Conservation (phyloP, 2,113 vertebrate species). For the Craseonycteris thonglongyai region DNA sequence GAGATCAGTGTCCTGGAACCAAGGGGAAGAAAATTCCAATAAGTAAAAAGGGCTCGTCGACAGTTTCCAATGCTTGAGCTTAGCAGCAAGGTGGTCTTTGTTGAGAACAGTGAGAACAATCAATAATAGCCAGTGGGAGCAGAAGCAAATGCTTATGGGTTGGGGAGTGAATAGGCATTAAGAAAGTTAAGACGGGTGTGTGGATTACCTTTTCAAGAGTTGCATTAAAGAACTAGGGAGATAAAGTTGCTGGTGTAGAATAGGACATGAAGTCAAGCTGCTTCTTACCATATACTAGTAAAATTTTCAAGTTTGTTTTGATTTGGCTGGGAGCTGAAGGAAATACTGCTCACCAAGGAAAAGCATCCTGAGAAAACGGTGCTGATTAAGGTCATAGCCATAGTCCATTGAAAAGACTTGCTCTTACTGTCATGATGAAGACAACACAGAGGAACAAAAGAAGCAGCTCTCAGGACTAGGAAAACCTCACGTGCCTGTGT, state of each 20-base stretch:
- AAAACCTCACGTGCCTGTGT: background rate
- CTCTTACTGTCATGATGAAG: background rate
- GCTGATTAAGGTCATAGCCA: background rate
- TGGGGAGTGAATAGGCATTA: background rate
- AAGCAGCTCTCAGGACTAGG: background rate
- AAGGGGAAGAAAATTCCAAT: background rate
- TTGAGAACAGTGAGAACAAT: background rate
- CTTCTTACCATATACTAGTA: background rate
- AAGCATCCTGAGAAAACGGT: background rate
- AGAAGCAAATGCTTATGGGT: background rate
- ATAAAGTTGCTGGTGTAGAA: background rate
- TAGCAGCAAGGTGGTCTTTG: background rate
- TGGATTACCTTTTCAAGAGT: background rate
- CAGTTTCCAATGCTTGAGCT: background rate
- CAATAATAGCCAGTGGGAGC: background rate
- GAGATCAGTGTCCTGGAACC: background rate
- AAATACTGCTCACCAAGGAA: background rate
- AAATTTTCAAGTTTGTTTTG: background rate
- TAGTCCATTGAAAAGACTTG: background rate
- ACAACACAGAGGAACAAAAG: background rate
- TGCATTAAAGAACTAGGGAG: background rate
- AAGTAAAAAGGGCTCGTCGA: background rate
- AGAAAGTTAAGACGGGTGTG: background rate
- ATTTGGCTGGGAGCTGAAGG: background rate
- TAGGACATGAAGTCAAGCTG: background rate